Evolutionary conservation across 2,113 vertebrate species (phyloP), one percentile per base, ranked within the genome.

Genomic region (Eclectus roratus): DNA sequence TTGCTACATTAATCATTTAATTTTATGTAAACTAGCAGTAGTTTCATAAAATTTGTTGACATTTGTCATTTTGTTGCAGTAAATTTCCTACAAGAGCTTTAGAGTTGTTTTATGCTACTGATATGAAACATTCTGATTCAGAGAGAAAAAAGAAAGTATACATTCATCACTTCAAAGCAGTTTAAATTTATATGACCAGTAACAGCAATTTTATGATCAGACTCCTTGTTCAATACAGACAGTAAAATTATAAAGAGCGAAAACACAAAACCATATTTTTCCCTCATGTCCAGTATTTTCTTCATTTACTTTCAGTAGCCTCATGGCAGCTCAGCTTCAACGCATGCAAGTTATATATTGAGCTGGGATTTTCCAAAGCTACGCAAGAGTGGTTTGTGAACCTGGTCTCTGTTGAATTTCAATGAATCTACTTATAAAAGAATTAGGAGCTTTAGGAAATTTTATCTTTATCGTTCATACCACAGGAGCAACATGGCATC

Each of bases 291-390:
- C 78, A 85, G 21, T 1, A 1, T 73, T 82, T 69, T 37, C 70
- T 60, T 31, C 27, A 43, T 80, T 89, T 84, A 50, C 60, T 27
- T 78, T 85, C 4, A 49, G 25, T 5, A 61, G 12, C 13, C 19
- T 72, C 23, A 12, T 11, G 12, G 58, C 21, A 88, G 11, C 50
- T 60, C 27, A 56, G 55, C 50, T 83, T 68, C 49, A 90, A 64
- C 5, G 20, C 41, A 88, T 66, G 16, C 63, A 94, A 82, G 33
- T 76, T 71, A 85, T 47, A 89, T 88, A 93, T 66, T 68, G 81
- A 89, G 56, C 47, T 50, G 50, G 71, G 71, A 94, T 83, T 90
- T 94, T 88, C 79, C 60, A 74, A 86, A 96, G 74, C 79, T 91
- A 72, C 50, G 83, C 58, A 60, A 66, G 72, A 89, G 39, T 20